Base-by-base conservation (phyloP, 2,888 invertebrate species). In the Trissoscelio sp. region DNA sequence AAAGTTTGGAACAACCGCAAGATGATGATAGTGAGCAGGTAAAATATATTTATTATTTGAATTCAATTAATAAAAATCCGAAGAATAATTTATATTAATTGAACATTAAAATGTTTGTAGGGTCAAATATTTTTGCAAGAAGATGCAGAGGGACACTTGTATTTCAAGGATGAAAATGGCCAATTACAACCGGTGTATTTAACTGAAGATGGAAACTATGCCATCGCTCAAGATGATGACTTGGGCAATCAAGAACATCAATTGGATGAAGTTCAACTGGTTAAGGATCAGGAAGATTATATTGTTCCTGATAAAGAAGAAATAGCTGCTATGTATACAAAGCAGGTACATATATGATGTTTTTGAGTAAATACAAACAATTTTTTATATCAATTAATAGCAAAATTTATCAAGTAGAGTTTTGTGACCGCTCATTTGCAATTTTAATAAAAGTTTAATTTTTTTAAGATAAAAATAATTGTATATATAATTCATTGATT, bases 121-220 rank as follows among this genome's bases (percentile, higher is more conserved):
- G 89, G 89, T 46, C 91, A 91, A 83, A 90, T 91, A 75, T 91
- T 88, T 78, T 84, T 91, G 7, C 91, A 91, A 24, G 91, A 91
- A 72, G 91, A 91, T 64, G 90, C 91, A 80, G 88, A 91, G 46
- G 91, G 91, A 24, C 90, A 91, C 55, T 83, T 91, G 18, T 91
- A 91, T 78, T 91, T 90, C 58, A 90, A 91, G 57, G 90, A 91
- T 70, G 91, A 91, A n/a, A 88, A 82, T 46, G 91, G 91, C 18
- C 85, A 85, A 20, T 70, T 91, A 6, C 91, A 91, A 55, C 91
- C 90, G 3, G 91, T 91, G 12, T 91, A 91, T 83, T 84, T 91
- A 46, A 91, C 90, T 0, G 88, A 90, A 31, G 91, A 91, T 70
- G 91, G 91, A 44, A 91, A 91, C 85, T 91, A 91, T 48, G 91